Evolutionary conservation across 2,888 invertebrate species (phyloP), one percentile per base, ranked within the genome.

Genomic region (Chloroclystis v-ata): DNA sequence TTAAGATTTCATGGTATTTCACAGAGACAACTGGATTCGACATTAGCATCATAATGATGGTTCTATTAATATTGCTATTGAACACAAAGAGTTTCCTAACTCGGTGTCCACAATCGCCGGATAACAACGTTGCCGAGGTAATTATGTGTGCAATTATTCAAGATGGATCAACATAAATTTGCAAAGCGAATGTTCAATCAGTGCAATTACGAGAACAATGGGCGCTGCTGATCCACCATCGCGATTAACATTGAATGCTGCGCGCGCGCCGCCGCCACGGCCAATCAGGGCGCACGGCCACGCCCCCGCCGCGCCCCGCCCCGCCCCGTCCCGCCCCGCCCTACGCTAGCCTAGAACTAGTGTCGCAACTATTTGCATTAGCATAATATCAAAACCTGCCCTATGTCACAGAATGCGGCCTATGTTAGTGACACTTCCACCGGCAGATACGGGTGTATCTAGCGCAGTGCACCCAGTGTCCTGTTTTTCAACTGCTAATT

Each of bases 271-370:
- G 32, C 29, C 30, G 24, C 29, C 32, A 28, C 43, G 16, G 43
- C 12, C 64, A 72, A 72, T 75, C 72, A 42, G 57, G 74, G 72
- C 73, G 71, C 49, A 40, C 57, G 28, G 24, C 11, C 24, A 33
- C 35, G 40, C 49, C 57, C 54, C 61, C 59, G 60, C 64, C 56
- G 49, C 61, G 59, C 49, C 60, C 65, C 54, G 47, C 56, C 56
- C 47, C 54, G 49, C 43, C 54, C 49, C 56, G 51, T 43, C 50
- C 40, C 33, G 38, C 52, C n/a, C n/a, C n/a, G n/a, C n/a, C n/a
- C n/a, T n/a, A n/a, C n/a, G 49, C 58, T 57, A 49, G 54, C 51
- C 56, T 43, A 49, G 46, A 45, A 32, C 51, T 35, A 57, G 49
- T 54, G 50, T 51, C 52, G 44, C 57, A 50, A 54, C 52, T 26